Evolutionary conservation across 2,888 invertebrate genomes (phyloP), one percentile per base, ranked within the genome.

Genomic region (Nyleta sp.): DNA sequence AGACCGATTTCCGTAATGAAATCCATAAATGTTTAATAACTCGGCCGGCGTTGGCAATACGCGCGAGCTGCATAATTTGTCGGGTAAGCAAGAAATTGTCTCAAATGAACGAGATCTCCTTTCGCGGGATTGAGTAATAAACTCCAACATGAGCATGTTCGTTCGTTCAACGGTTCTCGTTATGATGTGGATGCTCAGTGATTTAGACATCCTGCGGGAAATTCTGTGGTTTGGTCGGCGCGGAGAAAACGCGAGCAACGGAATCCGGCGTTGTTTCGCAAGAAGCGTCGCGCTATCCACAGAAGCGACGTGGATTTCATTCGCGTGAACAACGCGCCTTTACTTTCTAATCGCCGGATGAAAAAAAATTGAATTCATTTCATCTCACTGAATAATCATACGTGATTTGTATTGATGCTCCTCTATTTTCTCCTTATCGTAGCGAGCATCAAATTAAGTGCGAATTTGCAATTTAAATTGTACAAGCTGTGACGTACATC

Each of bases 121-220:
- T 70, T 57, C 46, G 68, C 48, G 15, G 46, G 53, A 71, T 71
- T 44, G 35, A 53, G 50, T 53, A 62, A 62, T 44, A 62, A 62
- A 71, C 60, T 70, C 15, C 18, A 42, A 60, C 71, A 46, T 62
- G 62, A 62, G 62, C 71, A 72, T 72, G n/a, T n/a, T n/a, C n/a
- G 55, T 62, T 72, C 62, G 46, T 55, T 62, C 46, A 62, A 62
- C 70, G 70, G 71, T 55, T 62, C 55, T 72, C 48, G 62, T 75
- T 62, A 68, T 55, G 55, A 68, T 50, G 64, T 76, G 57, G 70
- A 68, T 59, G 62, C 67, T 67, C 60, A 72, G 67, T 44, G 72
- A 67, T 77, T 78, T 67, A 68, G 73, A 72, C 60, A 78, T 73
- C 70, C 64, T 72, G 78, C 57, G 70, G 73, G 59, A 78, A 73